These are phyloP conservation scores for Conops quadrifasciatus DNA, from an alignment of 2,888 invertebrate species.

Conservation along the genomic window DNA sequence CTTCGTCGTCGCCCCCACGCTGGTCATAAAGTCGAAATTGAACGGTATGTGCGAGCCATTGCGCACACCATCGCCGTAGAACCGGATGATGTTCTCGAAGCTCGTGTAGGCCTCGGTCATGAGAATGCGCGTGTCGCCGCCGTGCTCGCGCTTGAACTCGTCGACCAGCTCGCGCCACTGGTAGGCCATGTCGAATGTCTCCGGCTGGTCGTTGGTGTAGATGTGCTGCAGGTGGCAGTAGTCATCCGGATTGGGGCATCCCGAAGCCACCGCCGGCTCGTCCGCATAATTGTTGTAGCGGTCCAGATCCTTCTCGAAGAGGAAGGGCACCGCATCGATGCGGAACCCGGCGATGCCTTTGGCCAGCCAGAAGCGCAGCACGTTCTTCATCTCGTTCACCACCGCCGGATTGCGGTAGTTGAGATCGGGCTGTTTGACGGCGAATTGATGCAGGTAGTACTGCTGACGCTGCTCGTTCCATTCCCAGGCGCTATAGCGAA, in stretches of 20 bases:
- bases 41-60: constrained; percentile 72
- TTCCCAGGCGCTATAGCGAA: constrained; percentile 72
- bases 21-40: constrained; percentile 72
- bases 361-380: constrained; percentile 79
- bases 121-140: constrained; percentile 66
- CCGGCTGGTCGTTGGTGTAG: constrained; percentile 71
- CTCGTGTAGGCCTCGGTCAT: constrained; percentile 73
- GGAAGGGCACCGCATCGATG: constrained; percentile 71
- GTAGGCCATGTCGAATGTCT: constrained; percentile 69
- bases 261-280: constrained; percentile 66
- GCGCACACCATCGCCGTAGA: constrained; percentile 67
- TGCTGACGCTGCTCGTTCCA: constrained; percentile 69
- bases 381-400: constrained; percentile 68
- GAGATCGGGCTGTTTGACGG: constrained; percentile 71
- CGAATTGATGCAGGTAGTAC: constrained; percentile 74
- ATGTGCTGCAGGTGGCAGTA: constrained; percentile 69
- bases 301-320: constrained; percentile 58
- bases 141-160: constrained; percentile 61
- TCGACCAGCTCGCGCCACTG: constrained; percentile 71
- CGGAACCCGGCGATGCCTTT: constrained; percentile 85
- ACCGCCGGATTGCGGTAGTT: constrained; percentile 70
- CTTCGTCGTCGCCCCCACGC: constrained; percentile 59
- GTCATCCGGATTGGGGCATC: constrained; percentile 66
- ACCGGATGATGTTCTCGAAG: constrained; percentile 69
- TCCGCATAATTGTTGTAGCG: constrained; percentile 62